Evolutionary conservation across 2,888 invertebrate species (phyloP).

Genomic region (Drosophila prolongata): DNA sequence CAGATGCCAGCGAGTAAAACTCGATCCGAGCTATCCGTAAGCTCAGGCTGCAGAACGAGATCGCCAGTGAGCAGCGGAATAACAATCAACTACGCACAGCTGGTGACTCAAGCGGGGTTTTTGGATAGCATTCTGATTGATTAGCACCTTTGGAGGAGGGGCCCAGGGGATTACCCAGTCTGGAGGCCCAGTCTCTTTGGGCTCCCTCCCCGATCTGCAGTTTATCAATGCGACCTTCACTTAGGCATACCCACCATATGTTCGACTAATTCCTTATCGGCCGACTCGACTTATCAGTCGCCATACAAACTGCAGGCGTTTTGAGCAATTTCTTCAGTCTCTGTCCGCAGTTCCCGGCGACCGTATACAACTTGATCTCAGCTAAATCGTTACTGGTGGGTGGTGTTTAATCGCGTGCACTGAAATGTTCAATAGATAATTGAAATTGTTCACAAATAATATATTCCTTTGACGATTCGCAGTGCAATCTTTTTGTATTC

Average conservation of each 20-base stretch:
- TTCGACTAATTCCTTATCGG: constrained; percentile 35
- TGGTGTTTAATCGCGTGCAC: constrained; percentile 16
- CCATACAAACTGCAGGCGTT: constrained; percentile 29
- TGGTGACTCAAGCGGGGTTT: constrained; percentile 62
- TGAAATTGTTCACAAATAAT: background rate
- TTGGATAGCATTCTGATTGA: constrained; percentile 58
- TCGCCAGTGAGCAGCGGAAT: constrained; percentile 26
- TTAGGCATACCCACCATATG: constrained; percentile 5
- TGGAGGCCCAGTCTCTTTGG: background rate
- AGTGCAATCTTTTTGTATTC: constrained; percentile 52
- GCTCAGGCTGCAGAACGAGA: constrained; percentile 22
- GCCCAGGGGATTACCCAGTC: constrained; percentile 39
- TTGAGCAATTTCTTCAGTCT: constrained; percentile 21
- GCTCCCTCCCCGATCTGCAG: constrained; percentile 4
- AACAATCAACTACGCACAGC: constrained; percentile 59
- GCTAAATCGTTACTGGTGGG: constrained; percentile 12
- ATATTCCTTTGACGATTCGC: background rate
- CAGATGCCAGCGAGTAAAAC: constrained; percentile 53
- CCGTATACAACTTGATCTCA: constrained; percentile 17
- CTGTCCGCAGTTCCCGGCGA: constrained; percentile 23
- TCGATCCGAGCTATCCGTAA: constrained; percentile 46
- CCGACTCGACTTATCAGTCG: constrained; percentile 30
- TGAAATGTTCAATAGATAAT: constrained; percentile 14
- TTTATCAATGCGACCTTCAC: constrained; percentile 12
- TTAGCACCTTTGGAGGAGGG: constrained; percentile 28